Evolutionary conservation across 2,888 invertebrate genomes (phyloP).

Genomic region (Rhogogaster chlorosoma): DNA sequence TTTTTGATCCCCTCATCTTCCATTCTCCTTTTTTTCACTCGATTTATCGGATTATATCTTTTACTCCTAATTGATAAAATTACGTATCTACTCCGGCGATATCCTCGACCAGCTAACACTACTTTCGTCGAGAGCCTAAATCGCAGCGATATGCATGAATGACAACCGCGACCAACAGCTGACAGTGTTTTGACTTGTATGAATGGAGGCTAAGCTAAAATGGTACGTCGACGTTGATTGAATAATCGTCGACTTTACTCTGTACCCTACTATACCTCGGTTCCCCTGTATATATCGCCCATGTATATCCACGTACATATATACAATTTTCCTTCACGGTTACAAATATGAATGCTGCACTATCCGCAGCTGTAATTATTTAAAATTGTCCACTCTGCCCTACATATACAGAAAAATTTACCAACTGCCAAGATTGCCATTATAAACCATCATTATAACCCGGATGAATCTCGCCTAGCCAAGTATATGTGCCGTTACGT

Average conservation of each 20-base stretch:
- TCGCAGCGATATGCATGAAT: background rate
- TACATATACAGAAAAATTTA: constrained; percentile 10
- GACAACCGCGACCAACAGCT: constrained; percentile 43
- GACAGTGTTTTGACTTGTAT: constrained; percentile 42
- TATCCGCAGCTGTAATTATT: constrained; percentile 63
- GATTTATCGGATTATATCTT: background rate
- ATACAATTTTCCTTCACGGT: background rate
- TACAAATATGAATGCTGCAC: constrained; percentile 2
- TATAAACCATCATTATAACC: background rate
- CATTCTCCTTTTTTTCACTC: constrained; percentile 17
- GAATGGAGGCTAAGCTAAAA: constrained; percentile 58
- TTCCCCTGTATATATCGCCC: background rate
- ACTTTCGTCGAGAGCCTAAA: background rate
- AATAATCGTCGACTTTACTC: constrained; percentile 72
- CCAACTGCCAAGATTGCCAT: background rate
- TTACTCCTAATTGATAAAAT: background rate
- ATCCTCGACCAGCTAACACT: background rate
- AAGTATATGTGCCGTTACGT: background rate
- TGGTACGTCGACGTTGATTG: constrained; percentile 68
- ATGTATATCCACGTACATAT: background rate
- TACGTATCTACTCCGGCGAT: background rate
- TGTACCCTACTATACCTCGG: background rate
- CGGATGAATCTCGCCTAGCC: background rate
- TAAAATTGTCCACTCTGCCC: constrained; percentile 62
- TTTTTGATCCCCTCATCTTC: constrained; percentile 61